Percentiles rank a stretch among this genome's conserved stretches.
phyloP scores from a whole-genome alignment of 2,113 vertebrate genomes.

The Argyrosomus japonicus region DNA sequence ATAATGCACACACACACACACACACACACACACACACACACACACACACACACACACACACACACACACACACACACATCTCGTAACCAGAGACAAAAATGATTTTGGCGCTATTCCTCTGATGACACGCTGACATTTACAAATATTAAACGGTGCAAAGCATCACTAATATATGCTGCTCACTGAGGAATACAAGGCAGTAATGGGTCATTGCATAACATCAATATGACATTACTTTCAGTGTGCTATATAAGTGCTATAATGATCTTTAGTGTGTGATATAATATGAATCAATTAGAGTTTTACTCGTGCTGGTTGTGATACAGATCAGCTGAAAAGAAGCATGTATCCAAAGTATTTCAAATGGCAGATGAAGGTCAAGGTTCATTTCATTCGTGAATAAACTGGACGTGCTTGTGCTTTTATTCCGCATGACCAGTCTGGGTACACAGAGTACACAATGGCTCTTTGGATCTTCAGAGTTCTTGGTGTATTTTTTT shows the following conservation, averaged over 20 bases:
- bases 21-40: too few species aligned
- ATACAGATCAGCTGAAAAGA: background rate
- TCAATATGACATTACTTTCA: background rate
- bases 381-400: background rate
- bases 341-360: background rate
- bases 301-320: background rate
- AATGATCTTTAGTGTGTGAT: background rate
- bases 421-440: conserved; percentile 16
- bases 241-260: background rate
- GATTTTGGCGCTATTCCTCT: background rate
- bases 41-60: too few species aligned
- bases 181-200: background rate
- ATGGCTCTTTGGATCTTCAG: background rate
- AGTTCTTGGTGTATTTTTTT: background rate
- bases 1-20: background rate
- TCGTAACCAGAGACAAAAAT: background rate
- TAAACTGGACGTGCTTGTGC: background rate
- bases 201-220: background rate
- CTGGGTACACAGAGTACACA: background rate
- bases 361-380: background rate
- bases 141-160: background rate
- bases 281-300: background rate
- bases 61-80: too few species aligned
- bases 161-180: background rate
- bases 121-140: background rate